Percentiles rank a stretch among this genome's conserved stretches.
phyloP scores from a whole-genome alignment of 2,888 invertebrate species.

The Syrphus vitripennis region DNA sequence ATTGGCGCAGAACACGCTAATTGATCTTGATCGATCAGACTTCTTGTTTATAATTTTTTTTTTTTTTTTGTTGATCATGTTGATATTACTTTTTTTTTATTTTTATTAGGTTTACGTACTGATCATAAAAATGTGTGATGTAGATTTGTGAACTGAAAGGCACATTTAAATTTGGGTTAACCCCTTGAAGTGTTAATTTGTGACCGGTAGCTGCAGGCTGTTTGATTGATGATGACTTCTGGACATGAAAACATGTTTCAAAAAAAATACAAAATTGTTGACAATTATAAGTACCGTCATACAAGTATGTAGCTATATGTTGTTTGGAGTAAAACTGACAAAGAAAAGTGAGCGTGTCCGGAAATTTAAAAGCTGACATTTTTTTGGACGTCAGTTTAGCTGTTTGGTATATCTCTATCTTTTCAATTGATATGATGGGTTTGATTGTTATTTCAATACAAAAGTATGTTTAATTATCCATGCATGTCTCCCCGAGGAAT shows the following conservation, averaged over 20 bases:
- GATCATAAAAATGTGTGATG: background rate
- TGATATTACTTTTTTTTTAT: background rate
- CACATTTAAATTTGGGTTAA: constrained; percentile 44
- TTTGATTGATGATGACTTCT: constrained; percentile 59
- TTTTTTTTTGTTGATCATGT: background rate
- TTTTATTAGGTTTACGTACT: background rate
- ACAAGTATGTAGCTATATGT: background rate
- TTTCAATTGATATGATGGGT: background rate
- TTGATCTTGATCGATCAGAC: constrained; percentile 64
- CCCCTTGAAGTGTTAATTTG: constrained; percentile 38
- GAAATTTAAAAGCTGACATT: constrained; percentile 46
- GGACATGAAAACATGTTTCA: constrained; percentile 18
- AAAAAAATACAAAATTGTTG: constrained; percentile 3
- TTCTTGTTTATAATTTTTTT: constrained; percentile 5
- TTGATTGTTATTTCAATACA: background rate
- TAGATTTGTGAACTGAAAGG: constrained; percentile 17
- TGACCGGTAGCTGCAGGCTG: constrained; percentile 49
- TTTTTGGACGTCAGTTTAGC: constrained; percentile 30
- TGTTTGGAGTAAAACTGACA: background rate
- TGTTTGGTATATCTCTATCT: constrained; percentile 21
- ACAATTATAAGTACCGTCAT: background rate
- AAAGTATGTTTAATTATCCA: background rate
- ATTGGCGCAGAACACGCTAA: constrained; percentile 62
- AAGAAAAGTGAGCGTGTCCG: constrained; percentile 43
- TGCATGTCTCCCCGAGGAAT: background rate